Conservation (phyloP, 2,113 vertebrate genomes). For the Dicentrarchus labrax region DNA sequence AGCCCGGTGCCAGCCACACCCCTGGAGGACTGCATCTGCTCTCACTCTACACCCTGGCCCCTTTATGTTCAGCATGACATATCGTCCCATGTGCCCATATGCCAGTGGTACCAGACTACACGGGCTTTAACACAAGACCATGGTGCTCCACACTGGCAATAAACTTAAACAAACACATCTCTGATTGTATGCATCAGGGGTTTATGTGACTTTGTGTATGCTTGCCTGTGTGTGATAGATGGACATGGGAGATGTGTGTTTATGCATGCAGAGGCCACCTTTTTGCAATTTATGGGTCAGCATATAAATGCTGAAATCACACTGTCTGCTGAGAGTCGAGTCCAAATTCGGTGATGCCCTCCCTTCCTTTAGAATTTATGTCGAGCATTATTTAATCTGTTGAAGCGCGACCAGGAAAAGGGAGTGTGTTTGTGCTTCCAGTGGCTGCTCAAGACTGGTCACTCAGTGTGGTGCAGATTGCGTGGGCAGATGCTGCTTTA, state of each 20-base stretch:
- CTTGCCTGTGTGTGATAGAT: not conserved
- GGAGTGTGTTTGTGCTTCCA: constrained; percentile 63
- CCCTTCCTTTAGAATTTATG: constrained; percentile 72
- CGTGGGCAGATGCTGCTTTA: constrained; percentile 82
- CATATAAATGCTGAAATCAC: constrained; percentile 34
- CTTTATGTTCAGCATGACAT: constrained; percentile 68
- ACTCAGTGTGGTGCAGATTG: constrained; percentile 65
- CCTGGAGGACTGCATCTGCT: constrained; percentile 81
- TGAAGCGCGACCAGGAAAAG: constrained; percentile 28
- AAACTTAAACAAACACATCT: constrained; percentile 62
- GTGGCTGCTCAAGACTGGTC: constrained; percentile 44
- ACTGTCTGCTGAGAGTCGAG: constrained; percentile 52
- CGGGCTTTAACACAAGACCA: constrained; percentile 40
- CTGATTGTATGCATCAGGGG: constrained; percentile 41
- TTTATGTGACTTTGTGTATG: constrained; percentile 23
- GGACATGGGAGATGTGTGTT: constrained; percentile 1
- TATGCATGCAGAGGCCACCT: constrained; percentile 13
- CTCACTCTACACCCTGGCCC: constrained; percentile 58
- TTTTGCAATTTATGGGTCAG: constrained; percentile 50
- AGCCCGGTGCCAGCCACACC: constrained; percentile 79
- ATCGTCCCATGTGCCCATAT: constrained; percentile 64
- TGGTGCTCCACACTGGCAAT: constrained; percentile 38
- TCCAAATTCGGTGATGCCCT: constrained; percentile 59
- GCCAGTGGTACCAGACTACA: constrained; percentile 47
- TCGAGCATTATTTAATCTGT: constrained; percentile 67